A percentile compares a stretch with the other conserved stretches of the same genome.
These are phyloP conservation scores for Melinaea marsaeus DNA, from an alignment of 2,888 invertebrate species.

Conservation along the genomic window DNA sequence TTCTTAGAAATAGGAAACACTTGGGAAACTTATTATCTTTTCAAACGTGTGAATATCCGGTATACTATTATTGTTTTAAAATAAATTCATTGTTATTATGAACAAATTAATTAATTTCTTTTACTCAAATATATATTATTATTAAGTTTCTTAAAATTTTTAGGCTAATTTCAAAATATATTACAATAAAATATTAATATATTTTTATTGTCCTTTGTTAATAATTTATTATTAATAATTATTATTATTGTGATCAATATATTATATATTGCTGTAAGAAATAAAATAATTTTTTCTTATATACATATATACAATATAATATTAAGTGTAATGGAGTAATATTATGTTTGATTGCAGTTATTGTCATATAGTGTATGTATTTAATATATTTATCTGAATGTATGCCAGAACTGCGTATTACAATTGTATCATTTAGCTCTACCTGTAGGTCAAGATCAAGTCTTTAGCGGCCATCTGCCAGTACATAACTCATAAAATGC, in stretches of 20 bases:
- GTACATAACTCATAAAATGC: slow-evolving; percentile 1
- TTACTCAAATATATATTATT: background rate
- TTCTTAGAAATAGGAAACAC: background rate
- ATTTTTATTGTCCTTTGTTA: no score
- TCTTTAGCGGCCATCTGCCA: slow-evolving; percentile 34
- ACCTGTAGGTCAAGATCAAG: slow-evolving; percentile 68
- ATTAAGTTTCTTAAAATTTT: no score
- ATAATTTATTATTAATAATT: no score
- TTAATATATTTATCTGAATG: slow-evolving; percentile 57
- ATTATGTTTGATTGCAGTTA: background rate
- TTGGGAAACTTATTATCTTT: slow-evolving; percentile 1
- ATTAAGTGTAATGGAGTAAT: background rate
- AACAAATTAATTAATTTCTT: background rate
- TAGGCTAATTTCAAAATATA: no score
- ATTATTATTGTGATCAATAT: no score
- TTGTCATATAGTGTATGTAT: slow-evolving; percentile 40
- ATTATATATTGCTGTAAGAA: no score
- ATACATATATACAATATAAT: no score
- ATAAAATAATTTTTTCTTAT: no score
- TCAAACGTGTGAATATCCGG: slow-evolving; percentile 6
- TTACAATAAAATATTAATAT: no score
- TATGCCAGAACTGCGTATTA: slow-evolving; percentile 60
- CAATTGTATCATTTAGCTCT: slow-evolving; percentile 51
- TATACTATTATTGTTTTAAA: background rate
- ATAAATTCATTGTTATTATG: background rate